A percentile compares a stretch with the other conserved stretches of the same genome.
phyloP scores from a whole-genome alignment of 2,113 vertebrate genomes.

The Harpagus bidentatus region DNA sequence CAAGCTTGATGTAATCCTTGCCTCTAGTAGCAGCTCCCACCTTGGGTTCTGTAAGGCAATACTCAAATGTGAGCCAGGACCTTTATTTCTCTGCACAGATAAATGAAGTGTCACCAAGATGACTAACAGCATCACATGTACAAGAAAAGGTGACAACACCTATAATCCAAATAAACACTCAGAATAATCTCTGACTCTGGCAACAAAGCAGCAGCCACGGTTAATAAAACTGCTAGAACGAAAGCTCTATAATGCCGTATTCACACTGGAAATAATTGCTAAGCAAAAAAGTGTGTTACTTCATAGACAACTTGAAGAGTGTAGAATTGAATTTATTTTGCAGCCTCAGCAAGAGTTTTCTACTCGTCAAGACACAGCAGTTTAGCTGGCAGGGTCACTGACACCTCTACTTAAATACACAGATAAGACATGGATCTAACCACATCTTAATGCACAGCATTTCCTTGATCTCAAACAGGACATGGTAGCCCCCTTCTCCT shows the following conservation, averaged over 20 bases:
- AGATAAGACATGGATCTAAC: neutral
- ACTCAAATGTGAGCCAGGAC: neutral
- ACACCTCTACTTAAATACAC: neutral
- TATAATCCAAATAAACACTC: neutral
- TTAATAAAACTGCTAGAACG: neutral
- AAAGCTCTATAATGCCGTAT: neutral
- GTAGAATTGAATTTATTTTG: neutral
- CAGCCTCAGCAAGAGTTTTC: slow-evolving; percentile 6
- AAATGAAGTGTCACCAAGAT: neutral
- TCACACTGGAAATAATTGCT: neutral
- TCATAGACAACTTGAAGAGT: neutral
- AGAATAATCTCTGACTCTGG: neutral
- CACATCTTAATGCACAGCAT: neutral
- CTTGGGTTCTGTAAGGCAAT: neutral
- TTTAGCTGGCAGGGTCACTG: neutral
- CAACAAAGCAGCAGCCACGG: neutral
- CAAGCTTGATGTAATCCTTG: neutral
- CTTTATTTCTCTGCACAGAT: neutral
- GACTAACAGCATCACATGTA: neutral
- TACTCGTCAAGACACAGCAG: neutral
- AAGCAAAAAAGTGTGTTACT: neutral
- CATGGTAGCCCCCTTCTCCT: neutral
- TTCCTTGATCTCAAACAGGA: neutral
- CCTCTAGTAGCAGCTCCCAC: neutral
- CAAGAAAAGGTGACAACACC: neutral